Percentiles rank a stretch among this genome's conserved stretches.
Evolutionary conservation across 2,113 vertebrate genomes (phyloP).

Genomic region (Boulengeromyrus knoepffleri): DNA sequence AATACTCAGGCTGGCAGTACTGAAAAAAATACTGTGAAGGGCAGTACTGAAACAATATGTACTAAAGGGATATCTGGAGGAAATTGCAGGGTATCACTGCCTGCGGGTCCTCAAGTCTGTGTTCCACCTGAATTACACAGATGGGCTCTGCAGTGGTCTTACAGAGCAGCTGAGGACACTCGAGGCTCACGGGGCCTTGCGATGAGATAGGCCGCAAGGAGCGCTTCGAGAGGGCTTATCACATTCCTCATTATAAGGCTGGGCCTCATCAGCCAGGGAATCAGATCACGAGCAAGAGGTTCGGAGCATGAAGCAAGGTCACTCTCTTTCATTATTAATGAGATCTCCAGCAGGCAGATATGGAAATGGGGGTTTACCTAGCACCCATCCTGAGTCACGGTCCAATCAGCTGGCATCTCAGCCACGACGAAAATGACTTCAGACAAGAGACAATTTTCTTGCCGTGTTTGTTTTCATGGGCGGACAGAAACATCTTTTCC

Average conservation of each 20-base stretch:
- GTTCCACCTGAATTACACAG: neutral
- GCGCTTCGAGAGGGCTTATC: neutral
- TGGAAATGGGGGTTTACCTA: neutral
- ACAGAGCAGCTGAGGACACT: neutral
- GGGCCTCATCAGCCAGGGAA: neutral
- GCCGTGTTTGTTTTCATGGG: neutral
- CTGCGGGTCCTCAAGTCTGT: neutral
- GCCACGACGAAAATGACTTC: neutral
- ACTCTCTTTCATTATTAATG: slow-evolving; percentile 1
- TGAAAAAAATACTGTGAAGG: neutral
- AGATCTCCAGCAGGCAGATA: neutral
- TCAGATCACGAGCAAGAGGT: neutral
- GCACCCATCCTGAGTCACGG: neutral
- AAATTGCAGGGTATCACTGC: neutral
- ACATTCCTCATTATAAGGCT: neutral
- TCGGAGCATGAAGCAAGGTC: neutral
- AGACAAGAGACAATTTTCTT: neutral
- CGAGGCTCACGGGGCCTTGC: neutral
- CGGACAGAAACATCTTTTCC: neutral
- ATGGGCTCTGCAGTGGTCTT: neutral
- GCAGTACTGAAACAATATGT: neutral
- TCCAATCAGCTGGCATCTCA: neutral
- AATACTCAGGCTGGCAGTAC: neutral
- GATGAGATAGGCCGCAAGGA: neutral
- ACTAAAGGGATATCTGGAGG: neutral